A percentile compares a stretch with the other conserved stretches of the same genome.
Conservation (phyloP, 2,888 invertebrate genomes). For the Troilus luridus region DNA sequence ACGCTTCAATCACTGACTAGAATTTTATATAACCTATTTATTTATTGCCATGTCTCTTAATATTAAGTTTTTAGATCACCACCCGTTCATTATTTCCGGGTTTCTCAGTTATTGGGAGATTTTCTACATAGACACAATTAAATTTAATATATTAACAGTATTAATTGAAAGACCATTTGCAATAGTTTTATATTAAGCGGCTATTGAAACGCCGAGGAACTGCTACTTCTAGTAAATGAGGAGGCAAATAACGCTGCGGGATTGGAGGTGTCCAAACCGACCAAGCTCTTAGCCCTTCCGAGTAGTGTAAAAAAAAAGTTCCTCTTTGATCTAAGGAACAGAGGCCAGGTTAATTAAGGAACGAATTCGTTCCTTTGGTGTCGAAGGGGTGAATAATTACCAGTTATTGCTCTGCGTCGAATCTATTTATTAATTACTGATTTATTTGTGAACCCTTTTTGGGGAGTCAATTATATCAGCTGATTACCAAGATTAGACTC, state of each 20-base stretch:
- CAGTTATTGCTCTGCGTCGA: slow-evolving; percentile 13
- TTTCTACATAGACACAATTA: too few relatives aligned
- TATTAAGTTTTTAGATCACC: too few relatives aligned
- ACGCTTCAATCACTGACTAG: too few relatives aligned
- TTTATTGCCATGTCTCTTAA: too few relatives aligned
- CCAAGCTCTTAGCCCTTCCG: background rate
- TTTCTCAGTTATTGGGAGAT: too few relatives aligned
- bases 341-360: background rate
- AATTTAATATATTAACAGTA: too few relatives aligned
- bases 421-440: background rate
- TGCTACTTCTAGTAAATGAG: background rate
- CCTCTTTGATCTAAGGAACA: background rate
- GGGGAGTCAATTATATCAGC: background rate
- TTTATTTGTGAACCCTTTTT: slow-evolving; percentile 10
- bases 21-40: too few relatives aligned
- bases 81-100: too few relatives aligned
- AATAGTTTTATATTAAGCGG: too few relatives aligned
- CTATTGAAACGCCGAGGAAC: too few relatives aligned
- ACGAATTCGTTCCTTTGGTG: slow-evolving; percentile 5
- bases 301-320: background rate
- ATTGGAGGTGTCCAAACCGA: background rate
- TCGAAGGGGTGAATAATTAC: background rate
- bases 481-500: background rate
- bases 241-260: background rate
- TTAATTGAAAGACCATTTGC: too few relatives aligned